phyloP scores from a whole-genome alignment of 2,888 invertebrate genomes.

The Kryphioiulus occultus region DNA sequence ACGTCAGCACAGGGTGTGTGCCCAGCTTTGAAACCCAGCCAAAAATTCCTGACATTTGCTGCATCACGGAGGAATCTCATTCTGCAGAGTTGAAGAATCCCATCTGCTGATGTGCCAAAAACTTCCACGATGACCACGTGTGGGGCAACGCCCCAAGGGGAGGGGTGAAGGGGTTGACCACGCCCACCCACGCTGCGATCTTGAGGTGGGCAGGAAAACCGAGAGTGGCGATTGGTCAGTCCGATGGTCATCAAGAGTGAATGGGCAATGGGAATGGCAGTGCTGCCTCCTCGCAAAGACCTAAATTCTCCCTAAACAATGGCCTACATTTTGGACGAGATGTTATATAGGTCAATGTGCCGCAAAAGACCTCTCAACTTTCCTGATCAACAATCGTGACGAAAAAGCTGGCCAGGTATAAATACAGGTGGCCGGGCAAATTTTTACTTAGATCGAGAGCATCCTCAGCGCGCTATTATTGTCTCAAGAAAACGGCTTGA shows the following conservation, averaged over 20 bases:
- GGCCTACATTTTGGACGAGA: slow-evolving; percentile 47
- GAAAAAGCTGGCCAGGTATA: slow-evolving; percentile 51
- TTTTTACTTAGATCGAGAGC: slow-evolving; percentile 44
- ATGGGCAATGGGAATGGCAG: neutral
- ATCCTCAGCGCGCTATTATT: slow-evolving; percentile 39
- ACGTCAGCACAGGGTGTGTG: neutral
- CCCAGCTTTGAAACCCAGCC: neutral
- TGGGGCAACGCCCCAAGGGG: neutral
- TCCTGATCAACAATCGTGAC: slow-evolving; percentile 52
- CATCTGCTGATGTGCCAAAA: neutral
- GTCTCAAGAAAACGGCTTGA: neutral
- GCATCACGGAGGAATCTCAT: neutral
- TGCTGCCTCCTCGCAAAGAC: slow-evolving; percentile 44
- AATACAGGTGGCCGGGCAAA: slow-evolving; percentile 46
- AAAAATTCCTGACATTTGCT: neutral
- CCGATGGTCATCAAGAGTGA: neutral
- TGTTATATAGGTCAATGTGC: slow-evolving; percentile 50
- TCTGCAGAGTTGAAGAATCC: neutral
- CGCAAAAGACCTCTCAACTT: slow-evolving; percentile 51
- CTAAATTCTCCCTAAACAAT: slow-evolving; percentile 35
- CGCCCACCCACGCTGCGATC: neutral
- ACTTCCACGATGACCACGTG: neutral
- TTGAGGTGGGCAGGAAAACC: slow-evolving; percentile 26
- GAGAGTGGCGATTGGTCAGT: slow-evolving; percentile 6
- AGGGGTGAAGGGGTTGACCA: neutral